Base-by-base conservation (phyloP, 2,113 vertebrate species). In the Taxidea taxus region DNA sequence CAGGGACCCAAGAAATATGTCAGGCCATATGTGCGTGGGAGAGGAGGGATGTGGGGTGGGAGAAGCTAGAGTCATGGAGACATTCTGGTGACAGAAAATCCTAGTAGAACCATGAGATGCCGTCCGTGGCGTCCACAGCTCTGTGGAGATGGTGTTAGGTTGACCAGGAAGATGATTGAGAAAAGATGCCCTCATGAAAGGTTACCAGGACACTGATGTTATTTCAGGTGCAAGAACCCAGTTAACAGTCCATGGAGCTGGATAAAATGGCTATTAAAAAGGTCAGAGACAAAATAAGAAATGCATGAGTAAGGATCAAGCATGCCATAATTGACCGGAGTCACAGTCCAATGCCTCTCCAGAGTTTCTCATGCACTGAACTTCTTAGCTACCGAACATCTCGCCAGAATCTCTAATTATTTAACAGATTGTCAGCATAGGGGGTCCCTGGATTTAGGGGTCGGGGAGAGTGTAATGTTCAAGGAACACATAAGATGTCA, bases 251-350 rank as follows among this genome's bases (percentile, higher is more conserved):
- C 60, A 74, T 5, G 13, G 49, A 34, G 58, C 44, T 56, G 62
- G 87, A 49, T 77, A 23, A 80, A 78, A 87, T 68, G 80, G 47
- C 90, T 90, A 62, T 20, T 20, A 84, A 39, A 95, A 72, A 94
- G 84, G 81, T 93, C 75, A 92, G 87, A 47, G 20, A 27, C 78
- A 70, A 31, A 85, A 7, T 47, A 87, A 83, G 42, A 95, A 90
- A 80, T 31, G 60, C 80, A 90, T 68, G 87, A 86, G 27, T 44
- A 68, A 86, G 74, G 6, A 39, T 14, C 21, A 42, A 47, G 66
- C 29, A 27, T 42, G 82, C 66, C 51, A 16, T 10, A 12, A 31
- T 29, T 39, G 60, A 66, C 56, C 39, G 21, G 25, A 42, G 39
- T 47, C 18, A 56, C 29, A 51, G 78, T 20, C 62, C 49, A 60